Conservation (phyloP, 2,797 vertebrate genomes). For the Phylloscopus collybita region DNA sequence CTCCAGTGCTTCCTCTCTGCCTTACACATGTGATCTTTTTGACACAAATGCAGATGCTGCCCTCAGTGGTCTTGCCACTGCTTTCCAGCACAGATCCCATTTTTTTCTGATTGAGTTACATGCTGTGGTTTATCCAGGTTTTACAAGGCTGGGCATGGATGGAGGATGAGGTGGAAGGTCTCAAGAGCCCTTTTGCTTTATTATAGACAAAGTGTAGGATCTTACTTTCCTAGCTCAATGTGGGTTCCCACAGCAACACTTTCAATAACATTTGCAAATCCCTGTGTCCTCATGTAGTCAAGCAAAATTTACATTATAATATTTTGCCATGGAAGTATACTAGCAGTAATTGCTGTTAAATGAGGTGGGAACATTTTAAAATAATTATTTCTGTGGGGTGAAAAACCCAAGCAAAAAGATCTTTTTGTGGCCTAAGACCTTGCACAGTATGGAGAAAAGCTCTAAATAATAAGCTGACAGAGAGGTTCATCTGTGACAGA, state of each 20-base stretch:
- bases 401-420: neutral
- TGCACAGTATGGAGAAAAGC: neutral
- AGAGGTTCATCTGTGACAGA: neutral
- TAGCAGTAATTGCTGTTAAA: slow-evolving; percentile 16
- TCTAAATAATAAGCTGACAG: neutral
- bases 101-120: neutral
- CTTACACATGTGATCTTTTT: neutral
- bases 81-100: neutral
- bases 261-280: neutral
- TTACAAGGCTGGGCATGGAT: neutral
- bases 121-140: neutral
- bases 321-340: neutral
- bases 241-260: neutral
- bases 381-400: neutral
- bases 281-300: neutral
- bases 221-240: neutral
- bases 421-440: neutral
- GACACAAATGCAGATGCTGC: neutral
- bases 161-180: neutral
- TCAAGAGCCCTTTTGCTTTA: neutral
- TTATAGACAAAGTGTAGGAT: neutral
- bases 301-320: neutral
- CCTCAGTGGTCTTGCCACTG: neutral
- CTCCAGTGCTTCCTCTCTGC: neutral
- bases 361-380: neutral